Percentiles rank a stretch among this genome's conserved stretches.
phyloP scores from a whole-genome alignment of 2,888 invertebrate species.

The Hyles lineata region DNA sequence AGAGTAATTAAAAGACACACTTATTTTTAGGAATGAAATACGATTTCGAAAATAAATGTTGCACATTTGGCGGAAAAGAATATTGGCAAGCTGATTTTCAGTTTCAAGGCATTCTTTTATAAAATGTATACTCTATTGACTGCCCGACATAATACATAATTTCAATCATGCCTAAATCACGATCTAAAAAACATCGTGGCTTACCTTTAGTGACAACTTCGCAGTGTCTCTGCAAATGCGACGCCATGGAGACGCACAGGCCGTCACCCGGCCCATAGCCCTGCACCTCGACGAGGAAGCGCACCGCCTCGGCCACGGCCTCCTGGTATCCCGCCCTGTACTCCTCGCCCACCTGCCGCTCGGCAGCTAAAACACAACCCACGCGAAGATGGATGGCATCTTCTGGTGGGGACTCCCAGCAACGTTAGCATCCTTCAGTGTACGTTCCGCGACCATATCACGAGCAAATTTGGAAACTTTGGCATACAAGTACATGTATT shows the following conservation, averaged over 20 bases:
- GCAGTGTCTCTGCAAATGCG: slow-evolving; percentile 93
- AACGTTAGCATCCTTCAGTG: slow-evolving; percentile 67
- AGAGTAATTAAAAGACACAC: too few relatives aligned
- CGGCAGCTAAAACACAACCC: slow-evolving; percentile 74
- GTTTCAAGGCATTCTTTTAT: too few relatives aligned
- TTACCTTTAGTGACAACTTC: slow-evolving; percentile 86
- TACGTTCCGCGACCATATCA: slow-evolving; percentile 35
- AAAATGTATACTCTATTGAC: too few relatives aligned
- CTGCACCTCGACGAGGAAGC: slow-evolving; percentile 94
- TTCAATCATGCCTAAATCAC: too few relatives aligned
- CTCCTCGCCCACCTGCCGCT: slow-evolving; percentile 61
- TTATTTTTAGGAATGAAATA: too few relatives aligned
- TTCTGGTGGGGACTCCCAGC: slow-evolving; percentile 62
- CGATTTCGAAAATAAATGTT: too few relatives aligned
- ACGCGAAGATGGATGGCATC: slow-evolving; percentile 64
- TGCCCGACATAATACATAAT: too few relatives aligned
- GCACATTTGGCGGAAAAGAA: too few relatives aligned
- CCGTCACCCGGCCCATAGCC: slow-evolving; percentile 92
- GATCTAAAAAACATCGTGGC: background rate
- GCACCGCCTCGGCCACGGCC: slow-evolving; percentile 94
- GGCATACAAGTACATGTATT: background rate
- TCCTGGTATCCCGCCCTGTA: slow-evolving; percentile 95
- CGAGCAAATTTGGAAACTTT: slow-evolving; percentile 50
- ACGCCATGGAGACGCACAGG: slow-evolving; percentile 91
- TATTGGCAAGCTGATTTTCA: too few relatives aligned